Conservation (phyloP, 2,888 invertebrate species). For the Stenodera caucasica region DNA sequence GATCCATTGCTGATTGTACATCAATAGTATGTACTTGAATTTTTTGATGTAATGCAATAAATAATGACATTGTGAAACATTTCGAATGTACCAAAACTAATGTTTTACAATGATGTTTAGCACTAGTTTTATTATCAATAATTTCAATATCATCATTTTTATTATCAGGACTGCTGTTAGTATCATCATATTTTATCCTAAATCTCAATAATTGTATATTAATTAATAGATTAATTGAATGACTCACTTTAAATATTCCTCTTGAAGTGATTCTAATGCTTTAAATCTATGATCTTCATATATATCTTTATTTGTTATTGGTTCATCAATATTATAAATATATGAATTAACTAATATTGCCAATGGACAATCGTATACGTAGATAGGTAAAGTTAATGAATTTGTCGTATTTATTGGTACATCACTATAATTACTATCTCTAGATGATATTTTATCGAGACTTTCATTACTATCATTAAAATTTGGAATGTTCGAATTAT, state of each 20-base stretch:
- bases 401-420: constrained; percentile 47
- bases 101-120: constrained; percentile 63
- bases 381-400: constrained; percentile 59
- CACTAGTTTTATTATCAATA: constrained; percentile 46
- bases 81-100: constrained; percentile 63
- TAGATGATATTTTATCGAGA: constrained; percentile 44
- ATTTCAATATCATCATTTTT: constrained; percentile 54
- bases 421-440: constrained; percentile 50
- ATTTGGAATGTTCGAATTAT: constrained; percentile 40
- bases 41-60: constrained; percentile 64
- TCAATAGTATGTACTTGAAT: constrained; percentile 63
- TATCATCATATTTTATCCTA: constrained; percentile 53
- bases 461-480: constrained; percentile 41
- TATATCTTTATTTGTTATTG: constrained; percentile 53
- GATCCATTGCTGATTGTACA: constrained; percentile 69
- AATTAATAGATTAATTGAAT: constrained; percentile 1
- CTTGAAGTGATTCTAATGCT: constrained; percentile 49
- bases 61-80: constrained; percentile 65
- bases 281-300: constrained; percentile 61
- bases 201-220: constrained; percentile 20
- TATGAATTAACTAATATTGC: constrained; percentile 62
- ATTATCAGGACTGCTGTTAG: constrained; percentile 56
- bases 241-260: constrained; percentile 46
- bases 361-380: constrained; percentile 69
- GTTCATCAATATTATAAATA: constrained; percentile 41